Conservation (phyloP, 2,113 vertebrate genomes). For the Zootoca vivipara region DNA sequence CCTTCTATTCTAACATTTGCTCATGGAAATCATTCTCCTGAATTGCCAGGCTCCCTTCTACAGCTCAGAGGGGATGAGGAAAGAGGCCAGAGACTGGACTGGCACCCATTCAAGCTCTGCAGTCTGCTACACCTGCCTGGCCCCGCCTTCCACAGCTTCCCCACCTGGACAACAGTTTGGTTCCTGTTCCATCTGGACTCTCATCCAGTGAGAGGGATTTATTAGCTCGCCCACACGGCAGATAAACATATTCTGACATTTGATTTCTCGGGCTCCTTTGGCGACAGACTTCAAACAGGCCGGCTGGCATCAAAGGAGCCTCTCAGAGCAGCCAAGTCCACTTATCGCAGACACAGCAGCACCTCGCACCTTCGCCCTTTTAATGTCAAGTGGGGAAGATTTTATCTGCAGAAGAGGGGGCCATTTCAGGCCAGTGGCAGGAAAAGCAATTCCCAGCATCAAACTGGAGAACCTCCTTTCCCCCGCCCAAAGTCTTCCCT, state of each 20-base stretch:
- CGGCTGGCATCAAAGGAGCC: conserved; percentile 3
- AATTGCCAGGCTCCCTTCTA: not conserved
- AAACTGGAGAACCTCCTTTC: not conserved
- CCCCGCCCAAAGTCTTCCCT: not conserved
- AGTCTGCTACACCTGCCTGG: not conserved
- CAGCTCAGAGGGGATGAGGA: conserved; percentile 19
- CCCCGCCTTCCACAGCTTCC: not conserved
- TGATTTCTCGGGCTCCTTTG: conserved; percentile 33
- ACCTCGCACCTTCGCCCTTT: not conserved
- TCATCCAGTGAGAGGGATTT: conserved; percentile 42
- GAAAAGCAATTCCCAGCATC: not conserved
- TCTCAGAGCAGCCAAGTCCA: conserved; percentile 16
- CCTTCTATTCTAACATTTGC: not conserved
- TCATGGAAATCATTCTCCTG: not conserved
- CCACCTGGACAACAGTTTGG: conserved; percentile 50
- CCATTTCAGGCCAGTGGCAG: not conserved
- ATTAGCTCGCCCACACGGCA: conserved; percentile 26
- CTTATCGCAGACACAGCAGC: not conserved
- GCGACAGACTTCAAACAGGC: conserved; percentile 1
- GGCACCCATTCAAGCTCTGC: conserved; percentile 47
- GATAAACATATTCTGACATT: conserved; percentile 52
- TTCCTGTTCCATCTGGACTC: conserved; percentile 44
- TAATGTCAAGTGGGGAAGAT: not conserved
- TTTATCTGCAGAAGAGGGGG: not conserved
- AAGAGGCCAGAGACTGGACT: conserved; percentile 19